phyloP scores from a whole-genome alignment of 2,113 vertebrate genomes.

The Lipotes vexillifer region DNA sequence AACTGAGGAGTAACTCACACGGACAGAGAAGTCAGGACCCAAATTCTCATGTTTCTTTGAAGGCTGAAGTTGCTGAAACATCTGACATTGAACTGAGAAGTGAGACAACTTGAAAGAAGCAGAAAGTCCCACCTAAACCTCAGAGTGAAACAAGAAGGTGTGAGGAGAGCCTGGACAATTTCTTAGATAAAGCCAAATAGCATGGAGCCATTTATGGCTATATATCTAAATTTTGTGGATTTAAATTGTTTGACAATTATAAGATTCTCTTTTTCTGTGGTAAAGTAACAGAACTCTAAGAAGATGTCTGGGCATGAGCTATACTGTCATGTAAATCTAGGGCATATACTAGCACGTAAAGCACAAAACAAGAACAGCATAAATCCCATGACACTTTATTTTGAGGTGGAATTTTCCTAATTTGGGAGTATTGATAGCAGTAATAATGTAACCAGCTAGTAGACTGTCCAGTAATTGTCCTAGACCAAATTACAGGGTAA shows the following conservation, averaged over 20 bases:
- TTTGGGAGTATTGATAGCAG: not conserved
- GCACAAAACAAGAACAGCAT: constrained; percentile 24
- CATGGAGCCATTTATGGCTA: not conserved
- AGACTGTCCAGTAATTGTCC: not conserved
- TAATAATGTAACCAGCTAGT: not conserved
- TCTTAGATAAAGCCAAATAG: not conserved
- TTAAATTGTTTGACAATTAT: constrained; percentile 30
- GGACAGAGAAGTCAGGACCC: not conserved
- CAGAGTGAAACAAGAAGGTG: not conserved
- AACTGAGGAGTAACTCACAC: not conserved
- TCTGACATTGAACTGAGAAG: not conserved
- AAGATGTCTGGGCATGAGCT: not conserved
- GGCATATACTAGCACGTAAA: not conserved
- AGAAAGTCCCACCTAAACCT: not conserved
- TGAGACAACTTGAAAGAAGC: not conserved
- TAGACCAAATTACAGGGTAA: not conserved
- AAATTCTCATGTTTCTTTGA: not conserved
- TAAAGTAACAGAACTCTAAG: constrained; percentile 41
- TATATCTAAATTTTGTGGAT: not conserved
- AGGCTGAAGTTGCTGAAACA: not conserved
- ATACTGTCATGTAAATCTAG: not conserved
- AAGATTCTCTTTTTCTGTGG: constrained; percentile 22
- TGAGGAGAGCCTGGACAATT: not conserved
- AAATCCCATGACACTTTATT: constrained; percentile 13
- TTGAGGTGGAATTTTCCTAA: not conserved